These are phyloP conservation scores for Lagria hirta DNA, from an alignment of 2,888 invertebrate genomes.

Conservation along the genomic window DNA sequence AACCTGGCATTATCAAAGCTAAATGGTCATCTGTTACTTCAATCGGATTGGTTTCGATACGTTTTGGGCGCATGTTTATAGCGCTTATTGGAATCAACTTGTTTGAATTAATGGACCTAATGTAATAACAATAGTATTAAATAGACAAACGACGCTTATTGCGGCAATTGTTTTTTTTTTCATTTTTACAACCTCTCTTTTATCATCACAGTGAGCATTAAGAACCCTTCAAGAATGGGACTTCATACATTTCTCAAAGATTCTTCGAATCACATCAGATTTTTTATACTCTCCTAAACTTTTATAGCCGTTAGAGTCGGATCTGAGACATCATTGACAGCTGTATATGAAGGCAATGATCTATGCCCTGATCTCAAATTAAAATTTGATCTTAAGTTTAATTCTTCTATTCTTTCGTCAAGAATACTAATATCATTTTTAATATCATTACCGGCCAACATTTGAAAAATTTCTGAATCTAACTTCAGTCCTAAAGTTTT, in stretches of 20 bases:
- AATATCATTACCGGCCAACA: constrained; percentile 63
- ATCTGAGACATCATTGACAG: constrained; percentile 47
- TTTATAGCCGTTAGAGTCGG: constrained; percentile 48
- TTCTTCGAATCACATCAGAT: constrained; percentile 52
- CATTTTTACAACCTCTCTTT: constrained; percentile 75
- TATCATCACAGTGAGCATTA: constrained; percentile 75
- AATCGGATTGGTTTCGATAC: constrained; percentile 74
- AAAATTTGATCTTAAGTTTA: constrained; percentile 49
- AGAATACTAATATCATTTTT: constrained; percentile 55
- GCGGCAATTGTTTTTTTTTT: constrained; percentile 77
- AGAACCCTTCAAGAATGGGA: constrained; percentile 86
- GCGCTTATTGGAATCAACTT: constrained; percentile 85
- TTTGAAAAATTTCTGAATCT: constrained; percentile 81
- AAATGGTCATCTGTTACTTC: constrained; percentile 76
- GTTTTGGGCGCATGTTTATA: constrained; percentile 85
- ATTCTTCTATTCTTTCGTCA: constrained; percentile 60
- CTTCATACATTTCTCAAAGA: constrained; percentile 56
- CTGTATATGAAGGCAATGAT: constrained; percentile 43
- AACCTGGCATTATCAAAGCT: constrained; percentile 80
- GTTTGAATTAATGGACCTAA: constrained; percentile 83
- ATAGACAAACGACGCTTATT: constrained; percentile 77
- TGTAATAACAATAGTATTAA: constrained; percentile 70
- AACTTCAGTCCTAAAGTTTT: constrained; percentile 61
- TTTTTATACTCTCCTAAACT: constrained; percentile 46
- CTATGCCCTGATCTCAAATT: constrained; percentile 39